A percentile compares a stretch with the other conserved stretches of the same genome.
phyloP scores from a whole-genome alignment of 1,140 invertebrate genomes.

The Babylonia areolata region DNA sequence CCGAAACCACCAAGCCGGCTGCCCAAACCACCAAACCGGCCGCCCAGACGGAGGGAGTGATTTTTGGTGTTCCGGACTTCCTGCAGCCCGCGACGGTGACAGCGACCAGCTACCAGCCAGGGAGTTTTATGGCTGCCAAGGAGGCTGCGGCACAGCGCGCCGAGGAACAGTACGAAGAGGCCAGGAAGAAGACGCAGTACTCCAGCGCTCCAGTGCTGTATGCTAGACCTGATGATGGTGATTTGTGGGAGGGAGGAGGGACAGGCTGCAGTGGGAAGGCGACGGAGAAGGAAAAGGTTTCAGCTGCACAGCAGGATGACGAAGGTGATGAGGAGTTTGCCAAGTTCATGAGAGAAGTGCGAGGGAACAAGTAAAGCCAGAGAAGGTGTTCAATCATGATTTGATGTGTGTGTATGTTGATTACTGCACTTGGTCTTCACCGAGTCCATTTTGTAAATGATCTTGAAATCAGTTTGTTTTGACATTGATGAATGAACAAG shows the following conservation, averaged over 20 bases:
- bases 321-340: neutral
- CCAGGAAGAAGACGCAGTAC: conserved; percentile 28
- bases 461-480: no score
- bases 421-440: no score
- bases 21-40: conserved; percentile 1
- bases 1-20: no score
- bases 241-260: neutral
- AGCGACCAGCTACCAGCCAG: conserved; percentile 43
- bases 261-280: neutral
- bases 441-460: no score
- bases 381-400: neutral
- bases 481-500: no score
- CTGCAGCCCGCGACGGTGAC: conserved; percentile 28
- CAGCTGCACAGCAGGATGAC: neutral
- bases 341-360: conserved; percentile 4
- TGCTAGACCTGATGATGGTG: neutral
- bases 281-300: neutral
- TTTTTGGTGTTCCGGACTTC: conserved; percentile 32
- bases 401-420: no score
- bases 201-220: conserved; percentile 43
- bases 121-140: conserved; percentile 46
- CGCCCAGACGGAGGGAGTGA: conserved; percentile 27
- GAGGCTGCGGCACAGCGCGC: neutral
- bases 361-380: neutral
- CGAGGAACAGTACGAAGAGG: conserved; percentile 25